phyloP scores from a whole-genome alignment of 2,797 vertebrate genomes.

The Oceanodroma leucorhoa region DNA sequence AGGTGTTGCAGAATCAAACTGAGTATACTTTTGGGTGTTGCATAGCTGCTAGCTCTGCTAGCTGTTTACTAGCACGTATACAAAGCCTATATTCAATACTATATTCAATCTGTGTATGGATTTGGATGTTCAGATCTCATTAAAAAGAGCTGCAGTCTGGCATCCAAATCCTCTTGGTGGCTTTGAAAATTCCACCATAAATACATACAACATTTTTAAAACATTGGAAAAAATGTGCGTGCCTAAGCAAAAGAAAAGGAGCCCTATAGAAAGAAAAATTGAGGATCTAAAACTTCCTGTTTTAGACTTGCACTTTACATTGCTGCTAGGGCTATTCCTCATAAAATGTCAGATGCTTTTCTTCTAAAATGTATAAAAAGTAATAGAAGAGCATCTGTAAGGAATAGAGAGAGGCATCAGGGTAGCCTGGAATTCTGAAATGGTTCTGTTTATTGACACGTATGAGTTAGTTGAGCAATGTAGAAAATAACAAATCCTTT shows the following conservation, averaged over 20 bases:
- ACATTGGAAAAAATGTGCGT: not conserved
- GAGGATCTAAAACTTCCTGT: not conserved
- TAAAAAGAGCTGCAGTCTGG: not conserved
- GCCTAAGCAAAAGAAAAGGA: not conserved
- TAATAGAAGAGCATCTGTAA: not conserved
- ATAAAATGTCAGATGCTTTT: not conserved
- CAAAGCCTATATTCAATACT: no score
- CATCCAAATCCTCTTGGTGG: not conserved
- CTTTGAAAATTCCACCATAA: constrained; percentile 38
- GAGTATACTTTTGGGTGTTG: not conserved
- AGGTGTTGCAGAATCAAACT: not conserved
- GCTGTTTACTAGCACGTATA: not conserved
- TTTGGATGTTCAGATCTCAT: not conserved
- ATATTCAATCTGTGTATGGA: not conserved
- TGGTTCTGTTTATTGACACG: not conserved
- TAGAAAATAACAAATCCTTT: not conserved
- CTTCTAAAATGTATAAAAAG: not conserved
- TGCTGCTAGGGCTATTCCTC: not conserved
- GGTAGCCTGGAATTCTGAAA: not conserved
- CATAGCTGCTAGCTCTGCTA: not conserved
- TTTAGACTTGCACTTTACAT: not conserved
- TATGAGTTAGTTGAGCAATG: not conserved
- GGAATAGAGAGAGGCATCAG: not conserved
- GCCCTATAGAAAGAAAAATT: not conserved
- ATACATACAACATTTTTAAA: not conserved